Evolutionary conservation across 2,797 vertebrate genomes (phyloP).

Genomic region (Crypturellus tataupa): DNA sequence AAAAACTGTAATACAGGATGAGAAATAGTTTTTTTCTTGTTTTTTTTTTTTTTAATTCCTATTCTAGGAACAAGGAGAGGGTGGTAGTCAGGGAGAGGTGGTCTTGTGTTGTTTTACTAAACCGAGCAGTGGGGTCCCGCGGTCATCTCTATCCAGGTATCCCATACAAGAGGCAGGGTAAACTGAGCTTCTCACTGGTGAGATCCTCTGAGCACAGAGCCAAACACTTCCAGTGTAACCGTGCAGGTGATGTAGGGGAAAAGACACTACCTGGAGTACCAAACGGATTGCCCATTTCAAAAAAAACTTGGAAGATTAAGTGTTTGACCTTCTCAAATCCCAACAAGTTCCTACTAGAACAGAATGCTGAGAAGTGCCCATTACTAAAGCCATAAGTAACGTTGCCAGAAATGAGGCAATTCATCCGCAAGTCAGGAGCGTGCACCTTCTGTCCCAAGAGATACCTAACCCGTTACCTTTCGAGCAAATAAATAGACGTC

Average conservation of each 20-base stretch:
- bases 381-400: too few relatives aligned
- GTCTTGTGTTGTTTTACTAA: neutral
- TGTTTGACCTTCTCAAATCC: neutral
- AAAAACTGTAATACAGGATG: neutral
- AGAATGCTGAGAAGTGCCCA: too few relatives aligned
- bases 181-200: neutral
- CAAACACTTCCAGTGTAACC: too few relatives aligned
- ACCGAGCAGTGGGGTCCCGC: neutral
- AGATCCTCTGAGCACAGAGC: neutral
- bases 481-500: too few relatives aligned
- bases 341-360: neutral
- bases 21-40: neutral
- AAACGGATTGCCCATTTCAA: neutral
- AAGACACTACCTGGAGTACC: neutral
- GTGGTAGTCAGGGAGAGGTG: neutral
- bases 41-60: neutral
- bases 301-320: neutral
- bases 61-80: neutral
- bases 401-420: too few relatives aligned
- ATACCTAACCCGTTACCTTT: too few relatives aligned
- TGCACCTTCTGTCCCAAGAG: too few relatives aligned
- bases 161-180: neutral
- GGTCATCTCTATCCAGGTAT: neutral
- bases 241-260: neutral
- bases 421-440: too few relatives aligned